Percentiles rank a stretch among this genome's conserved stretches.
Conservation (phyloP, 2,797 vertebrate species). For the Eupleurogrammus muticus region DNA sequence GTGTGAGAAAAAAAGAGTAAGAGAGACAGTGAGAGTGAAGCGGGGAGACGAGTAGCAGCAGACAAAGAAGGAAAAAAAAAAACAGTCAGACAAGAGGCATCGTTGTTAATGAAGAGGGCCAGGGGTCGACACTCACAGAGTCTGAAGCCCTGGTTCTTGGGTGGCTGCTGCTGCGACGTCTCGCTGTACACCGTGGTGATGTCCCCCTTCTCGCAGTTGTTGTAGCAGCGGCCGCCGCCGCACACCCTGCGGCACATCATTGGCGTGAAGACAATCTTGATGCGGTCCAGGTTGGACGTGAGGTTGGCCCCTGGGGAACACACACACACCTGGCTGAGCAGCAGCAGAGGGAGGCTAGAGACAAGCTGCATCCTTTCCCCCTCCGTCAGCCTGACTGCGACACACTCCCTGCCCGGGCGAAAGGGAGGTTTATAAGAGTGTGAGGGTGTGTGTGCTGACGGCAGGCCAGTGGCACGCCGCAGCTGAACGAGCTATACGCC, state of each 20-base stretch:
- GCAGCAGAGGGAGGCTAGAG: slow-evolving; percentile 62
- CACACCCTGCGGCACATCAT: slow-evolving; percentile 93
- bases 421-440: slow-evolving; percentile 81
- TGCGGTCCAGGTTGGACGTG: slow-evolving; percentile 92
- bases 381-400: slow-evolving; percentile 63
- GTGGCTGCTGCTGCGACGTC: slow-evolving; percentile 86
- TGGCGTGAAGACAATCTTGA: slow-evolving; percentile 96
- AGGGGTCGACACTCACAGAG: slow-evolving; percentile 89
- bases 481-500: slow-evolving; percentile 75
- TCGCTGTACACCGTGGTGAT: slow-evolving; percentile 95
- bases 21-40: slow-evolving; percentile 15
- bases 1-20: slow-evolving; percentile 34
- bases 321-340: slow-evolving; percentile 77
- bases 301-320: slow-evolving; percentile 90
- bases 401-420: slow-evolving; percentile 71
- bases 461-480: slow-evolving; percentile 75
- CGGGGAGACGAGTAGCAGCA: slow-evolving; percentile 11
- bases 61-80: slow-evolving; percentile 1
- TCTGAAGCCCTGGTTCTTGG: slow-evolving; percentile 91
- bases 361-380: slow-evolving; percentile 79
- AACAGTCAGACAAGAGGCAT: slow-evolving; percentile 11
- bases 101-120: slow-evolving; percentile 30
- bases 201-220: slow-evolving; percentile 93
- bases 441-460: slow-evolving; percentile 78
- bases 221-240: slow-evolving; percentile 88